Conservation (phyloP, 2,113 vertebrate species). For the Crotalus tigris region DNA sequence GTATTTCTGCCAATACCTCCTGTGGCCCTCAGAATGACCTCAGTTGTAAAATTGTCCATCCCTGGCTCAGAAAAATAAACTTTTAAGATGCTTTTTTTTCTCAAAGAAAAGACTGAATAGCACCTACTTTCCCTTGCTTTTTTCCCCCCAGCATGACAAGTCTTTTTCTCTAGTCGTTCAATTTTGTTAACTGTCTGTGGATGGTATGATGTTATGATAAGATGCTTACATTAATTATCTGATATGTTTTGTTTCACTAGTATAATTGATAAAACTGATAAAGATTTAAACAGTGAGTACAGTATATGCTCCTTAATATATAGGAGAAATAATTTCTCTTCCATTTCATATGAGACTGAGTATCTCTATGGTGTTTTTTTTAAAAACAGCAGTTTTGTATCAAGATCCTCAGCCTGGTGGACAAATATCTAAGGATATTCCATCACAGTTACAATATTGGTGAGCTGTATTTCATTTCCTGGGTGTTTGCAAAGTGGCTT, state of each 20-base stretch:
- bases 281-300: neutral
- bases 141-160: slow-evolving; percentile 3
- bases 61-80: neutral
- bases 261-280: rapidly evolving
- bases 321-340: neutral
- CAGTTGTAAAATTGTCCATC: neutral
- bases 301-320: slow-evolving; percentile 11
- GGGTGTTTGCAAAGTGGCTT: neutral
- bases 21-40: neutral
- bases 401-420: slow-evolving; percentile 23
- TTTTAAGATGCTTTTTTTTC: neutral
- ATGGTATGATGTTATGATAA: slow-evolving; percentile 18
- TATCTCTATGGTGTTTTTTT: neutral
- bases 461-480: neutral
- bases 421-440: neutral
- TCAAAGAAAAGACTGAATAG: neutral
- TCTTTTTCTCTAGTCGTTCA: neutral
- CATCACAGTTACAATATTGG: rapidly evolving
- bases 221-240: slow-evolving; percentile 1
- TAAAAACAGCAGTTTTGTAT: neutral
- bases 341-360: neutral
- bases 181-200: neutral
- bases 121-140: neutral
- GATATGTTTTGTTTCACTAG: neutral
- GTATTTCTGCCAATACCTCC: neutral